Evolutionary conservation across 2,888 invertebrate species (phyloP).

Genomic region (Amiota communis): DNA sequence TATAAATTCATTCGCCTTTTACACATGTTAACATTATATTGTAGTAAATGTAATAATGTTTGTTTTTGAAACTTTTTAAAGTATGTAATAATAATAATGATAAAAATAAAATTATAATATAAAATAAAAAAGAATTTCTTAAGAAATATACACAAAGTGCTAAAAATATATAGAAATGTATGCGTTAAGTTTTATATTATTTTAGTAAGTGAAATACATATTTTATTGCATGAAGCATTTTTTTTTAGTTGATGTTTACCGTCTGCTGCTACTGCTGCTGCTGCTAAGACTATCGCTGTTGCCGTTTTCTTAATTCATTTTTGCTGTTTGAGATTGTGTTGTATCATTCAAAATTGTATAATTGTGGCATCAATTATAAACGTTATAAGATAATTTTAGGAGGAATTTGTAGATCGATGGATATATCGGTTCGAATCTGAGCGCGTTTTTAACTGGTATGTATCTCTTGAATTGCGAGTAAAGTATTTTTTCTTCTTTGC

Average conservation of each 20-base stretch:
- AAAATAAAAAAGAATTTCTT: not conserved
- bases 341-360: not conserved
- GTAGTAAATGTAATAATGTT: too few species aligned
- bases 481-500: too few species aligned
- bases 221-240: not conserved
- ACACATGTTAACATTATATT: not conserved
- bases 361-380: not conserved
- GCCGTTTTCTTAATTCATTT: not conserved
- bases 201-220: not conserved
- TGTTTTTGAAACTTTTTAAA: too few species aligned
- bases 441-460: not conserved
- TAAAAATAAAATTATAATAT: not conserved
- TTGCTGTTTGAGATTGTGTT: not conserved
- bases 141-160: not conserved
- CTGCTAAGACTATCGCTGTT: not conserved
- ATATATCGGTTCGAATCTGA: not conserved
- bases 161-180: slow-evolving; percentile 10
- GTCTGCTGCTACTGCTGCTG: not conserved
- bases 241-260: not conserved
- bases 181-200: slow-evolving; percentile 3
- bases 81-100: too few species aligned
- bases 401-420: not conserved
- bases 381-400: not conserved
- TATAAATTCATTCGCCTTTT: not conserved
- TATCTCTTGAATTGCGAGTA: not conserved